Evolutionary conservation across 2,113 vertebrate species (phyloP).

Genomic region (Corythoichthys haematopterus): DNA sequence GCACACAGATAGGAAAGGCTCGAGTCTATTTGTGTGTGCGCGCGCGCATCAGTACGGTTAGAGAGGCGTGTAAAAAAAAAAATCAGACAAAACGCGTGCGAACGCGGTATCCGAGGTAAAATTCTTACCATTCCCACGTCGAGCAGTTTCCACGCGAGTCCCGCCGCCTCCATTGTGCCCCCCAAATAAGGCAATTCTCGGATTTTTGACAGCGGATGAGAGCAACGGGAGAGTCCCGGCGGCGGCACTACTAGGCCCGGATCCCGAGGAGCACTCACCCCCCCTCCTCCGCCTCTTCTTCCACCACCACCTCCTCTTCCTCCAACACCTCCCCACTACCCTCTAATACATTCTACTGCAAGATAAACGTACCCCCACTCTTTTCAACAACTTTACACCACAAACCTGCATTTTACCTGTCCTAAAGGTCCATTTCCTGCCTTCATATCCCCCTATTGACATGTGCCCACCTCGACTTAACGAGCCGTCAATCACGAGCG

Average conservation of each 20-base stretch:
- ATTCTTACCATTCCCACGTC: constrained; percentile 75
- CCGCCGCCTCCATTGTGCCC: constrained; percentile 40
- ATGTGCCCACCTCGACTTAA: neutral
- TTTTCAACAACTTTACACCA: constrained; percentile 38
- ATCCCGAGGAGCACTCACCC: constrained; percentile 60
- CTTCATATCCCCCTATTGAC: neutral
- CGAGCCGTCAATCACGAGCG: constrained; percentile 2
- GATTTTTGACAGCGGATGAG: constrained; percentile 73
- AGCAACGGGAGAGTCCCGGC: constrained; percentile 58
- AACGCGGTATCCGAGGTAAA: constrained; percentile 43
- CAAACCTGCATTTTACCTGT: constrained; percentile 24
- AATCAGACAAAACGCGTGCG: constrained; percentile 55
- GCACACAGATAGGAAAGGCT: constrained; percentile 36
- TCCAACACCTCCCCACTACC: constrained; percentile 5
- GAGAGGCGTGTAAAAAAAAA: constrained; percentile 41
- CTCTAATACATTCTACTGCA: constrained; percentile 20
- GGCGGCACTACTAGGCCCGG: constrained; percentile 75
- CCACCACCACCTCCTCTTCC: constrained; percentile 50
- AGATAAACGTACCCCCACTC: constrained; percentile 19
- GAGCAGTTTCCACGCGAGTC: constrained; percentile 30
- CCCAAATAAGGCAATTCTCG: constrained; percentile 60
- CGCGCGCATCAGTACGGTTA: constrained; percentile 19
- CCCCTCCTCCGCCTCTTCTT: constrained; percentile 3
- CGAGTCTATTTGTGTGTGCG: constrained; percentile 26
- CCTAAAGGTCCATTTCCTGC: constrained; percentile 54